phyloP scores from a whole-genome alignment of 2,797 vertebrate species.

The Gymnocypris eckloni region DNA sequence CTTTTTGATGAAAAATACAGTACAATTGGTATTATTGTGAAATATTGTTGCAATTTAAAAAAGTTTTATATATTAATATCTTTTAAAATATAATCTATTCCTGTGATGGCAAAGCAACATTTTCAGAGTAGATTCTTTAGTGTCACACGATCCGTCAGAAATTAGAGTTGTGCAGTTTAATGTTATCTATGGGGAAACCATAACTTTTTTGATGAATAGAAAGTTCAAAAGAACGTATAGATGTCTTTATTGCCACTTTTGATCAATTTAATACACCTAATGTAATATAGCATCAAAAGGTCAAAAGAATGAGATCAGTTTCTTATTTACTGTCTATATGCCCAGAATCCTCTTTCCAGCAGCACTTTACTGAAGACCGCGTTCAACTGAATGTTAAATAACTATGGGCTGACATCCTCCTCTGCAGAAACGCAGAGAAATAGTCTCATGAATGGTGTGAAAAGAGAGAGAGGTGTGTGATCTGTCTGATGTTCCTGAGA shows the following conservation, averaged over 20 bases:
- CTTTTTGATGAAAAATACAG: neutral
- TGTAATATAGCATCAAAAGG: too few relatives aligned
- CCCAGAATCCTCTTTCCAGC: neutral
- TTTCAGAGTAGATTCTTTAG: neutral
- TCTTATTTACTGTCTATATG: neutral
- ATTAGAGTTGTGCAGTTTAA: neutral
- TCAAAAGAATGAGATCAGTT: too few relatives aligned
- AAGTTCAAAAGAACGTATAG: neutral
- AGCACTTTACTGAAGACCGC: neutral
- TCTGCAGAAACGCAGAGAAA: neutral
- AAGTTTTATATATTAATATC: neutral
- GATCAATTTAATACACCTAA: neutral
- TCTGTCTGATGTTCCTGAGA: slow-evolving; percentile 23
- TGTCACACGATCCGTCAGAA: neutral
- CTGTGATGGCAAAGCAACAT: neutral
- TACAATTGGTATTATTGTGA: neutral
- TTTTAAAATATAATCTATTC: neutral
- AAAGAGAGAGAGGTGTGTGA: slow-evolving; percentile 23
- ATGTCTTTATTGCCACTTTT: neutral
- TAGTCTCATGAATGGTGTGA: neutral
- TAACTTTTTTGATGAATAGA: neutral
- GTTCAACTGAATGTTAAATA: slow-evolving; percentile 16
- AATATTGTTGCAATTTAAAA: neutral
- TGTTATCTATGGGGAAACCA: neutral
- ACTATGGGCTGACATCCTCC: slow-evolving; percentile 12